These are phyloP conservation scores for Pseudobourletiella spinata DNA, from an alignment of 1,140 invertebrate species.

Conservation along the genomic window DNA sequence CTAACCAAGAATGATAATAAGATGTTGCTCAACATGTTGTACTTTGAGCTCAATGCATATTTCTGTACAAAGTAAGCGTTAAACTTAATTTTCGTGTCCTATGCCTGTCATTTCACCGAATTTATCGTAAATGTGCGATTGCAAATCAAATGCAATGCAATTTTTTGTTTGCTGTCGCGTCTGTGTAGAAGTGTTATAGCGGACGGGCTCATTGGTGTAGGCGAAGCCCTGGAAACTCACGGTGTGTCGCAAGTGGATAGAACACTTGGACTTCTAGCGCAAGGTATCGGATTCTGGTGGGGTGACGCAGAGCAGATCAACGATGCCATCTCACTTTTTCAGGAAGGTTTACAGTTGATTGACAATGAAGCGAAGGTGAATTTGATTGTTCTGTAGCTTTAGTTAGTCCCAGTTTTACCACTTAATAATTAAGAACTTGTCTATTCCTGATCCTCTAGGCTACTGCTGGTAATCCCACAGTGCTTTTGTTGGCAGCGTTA, in stretches of 20 bases:
- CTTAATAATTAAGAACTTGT: too few relatives aligned
- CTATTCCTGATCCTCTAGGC: too few relatives aligned
- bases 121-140: too few relatives aligned
- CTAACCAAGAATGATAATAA: neutral
- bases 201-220: slow-evolving; percentile 5
- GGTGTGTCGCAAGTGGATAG: neutral
- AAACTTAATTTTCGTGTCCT: neutral
- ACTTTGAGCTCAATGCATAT: slow-evolving; percentile 3
- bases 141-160: neutral
- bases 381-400: too few relatives aligned
- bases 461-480: neutral
- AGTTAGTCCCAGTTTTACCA: too few relatives aligned
- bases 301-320: neutral
- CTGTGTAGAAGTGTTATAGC: neutral
- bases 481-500: neutral
- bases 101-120: neutral
- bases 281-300: slow-evolving; percentile 15
- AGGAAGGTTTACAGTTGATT: neutral
- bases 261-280: slow-evolving; percentile 3
- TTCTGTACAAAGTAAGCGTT: neutral
- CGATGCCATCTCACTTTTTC: neutral
- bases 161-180: neutral
- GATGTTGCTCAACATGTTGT: neutral
- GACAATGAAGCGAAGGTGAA: neutral
- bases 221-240: neutral